A percentile compares a stretch with the other conserved stretches of the same genome.
These are phyloP conservation scores for Anthopleura xanthogrammica DNA, from an alignment of 92 coral and sea anemone species.

Conservation along the genomic window DNA sequence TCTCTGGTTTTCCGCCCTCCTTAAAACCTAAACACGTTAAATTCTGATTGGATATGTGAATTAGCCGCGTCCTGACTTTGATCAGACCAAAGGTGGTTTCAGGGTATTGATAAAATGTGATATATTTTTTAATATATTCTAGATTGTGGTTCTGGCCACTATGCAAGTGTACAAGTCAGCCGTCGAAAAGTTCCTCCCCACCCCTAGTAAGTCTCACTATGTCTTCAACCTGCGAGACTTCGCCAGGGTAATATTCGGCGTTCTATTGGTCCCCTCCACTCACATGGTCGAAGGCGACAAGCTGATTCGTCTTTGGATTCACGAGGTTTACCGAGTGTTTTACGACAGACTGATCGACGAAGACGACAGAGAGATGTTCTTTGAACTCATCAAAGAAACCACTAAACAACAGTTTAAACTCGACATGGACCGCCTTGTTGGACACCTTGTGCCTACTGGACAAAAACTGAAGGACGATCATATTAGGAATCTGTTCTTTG, in stretches of 20 bases:
- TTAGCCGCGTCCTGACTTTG: not conserved
- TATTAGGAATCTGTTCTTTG: conserved; percentile 94
- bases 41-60: too few species aligned
- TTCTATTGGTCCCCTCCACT: conserved; percentile 91
- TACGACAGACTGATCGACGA: conserved; percentile 93
- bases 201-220: conserved; percentile 97
- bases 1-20: not conserved
- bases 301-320: conserved; percentile 93
- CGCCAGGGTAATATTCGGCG: conserved; percentile 97
- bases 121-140: conserved; percentile 3
- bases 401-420: conserved; percentile 82
- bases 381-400: conserved; percentile 91
- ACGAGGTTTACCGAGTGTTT: conserved; percentile 97
- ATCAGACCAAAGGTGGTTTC: not conserved
- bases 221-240: conserved; percentile 99
- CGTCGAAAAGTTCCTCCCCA: conserved; percentile 94
- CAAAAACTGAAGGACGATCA: conserved; percentile 93
- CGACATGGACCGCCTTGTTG: conserved; percentile 87
- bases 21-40: not conserved
- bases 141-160: conserved; percentile 91
- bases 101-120: not conserved
- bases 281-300: conserved; percentile 95
- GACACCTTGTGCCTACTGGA: conserved; percentile 85
- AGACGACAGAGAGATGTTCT: conserved; percentile 89
- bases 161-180: conserved; percentile 95